Conservation (phyloP, 1,140 invertebrate genomes). For the Drosophila lowei region DNA sequence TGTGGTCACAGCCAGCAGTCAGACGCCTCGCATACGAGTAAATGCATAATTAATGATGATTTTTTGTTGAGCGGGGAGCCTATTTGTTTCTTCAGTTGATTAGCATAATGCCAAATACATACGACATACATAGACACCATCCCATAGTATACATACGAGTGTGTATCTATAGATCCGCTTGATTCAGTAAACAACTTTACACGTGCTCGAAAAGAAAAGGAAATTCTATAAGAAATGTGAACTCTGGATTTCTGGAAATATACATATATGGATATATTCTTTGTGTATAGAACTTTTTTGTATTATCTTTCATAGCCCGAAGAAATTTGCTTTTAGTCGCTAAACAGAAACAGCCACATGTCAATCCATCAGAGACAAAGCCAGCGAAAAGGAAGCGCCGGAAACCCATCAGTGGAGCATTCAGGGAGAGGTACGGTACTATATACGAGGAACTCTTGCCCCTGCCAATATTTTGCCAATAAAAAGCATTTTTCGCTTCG, state of each 20-base stretch:
- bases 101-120: slow-evolving; percentile 60
- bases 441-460: slow-evolving; percentile 2
- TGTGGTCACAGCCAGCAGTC: slow-evolving; percentile 54
- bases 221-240: slow-evolving; percentile 20
- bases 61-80: slow-evolving; percentile 5
- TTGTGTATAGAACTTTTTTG: slow-evolving; percentile 23
- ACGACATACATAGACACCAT: background rate
- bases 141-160: background rate
- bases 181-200: slow-evolving; percentile 33
- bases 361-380: slow-evolving; percentile 46
- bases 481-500: slow-evolving; percentile 65
- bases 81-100: slow-evolving; percentile 45
- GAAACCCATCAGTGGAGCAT: slow-evolving; percentile 14
- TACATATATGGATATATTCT: slow-evolving; percentile 3
- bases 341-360: slow-evolving; percentile 28
- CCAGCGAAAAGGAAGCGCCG: slow-evolving; percentile 26
- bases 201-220: slow-evolving; percentile 34
- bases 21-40: slow-evolving; percentile 50
- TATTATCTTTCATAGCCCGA: background rate
- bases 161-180: slow-evolving; percentile 17
- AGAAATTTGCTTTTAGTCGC: slow-evolving; percentile 17
- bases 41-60: slow-evolving; percentile 75
- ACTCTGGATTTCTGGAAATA: slow-evolving; percentile 23
- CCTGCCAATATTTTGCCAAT: slow-evolving; percentile 66
- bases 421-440: background rate